These are phyloP conservation scores for Bombus confusus DNA, from an alignment of 1,140 invertebrate species.

Conservation along the genomic window DNA sequence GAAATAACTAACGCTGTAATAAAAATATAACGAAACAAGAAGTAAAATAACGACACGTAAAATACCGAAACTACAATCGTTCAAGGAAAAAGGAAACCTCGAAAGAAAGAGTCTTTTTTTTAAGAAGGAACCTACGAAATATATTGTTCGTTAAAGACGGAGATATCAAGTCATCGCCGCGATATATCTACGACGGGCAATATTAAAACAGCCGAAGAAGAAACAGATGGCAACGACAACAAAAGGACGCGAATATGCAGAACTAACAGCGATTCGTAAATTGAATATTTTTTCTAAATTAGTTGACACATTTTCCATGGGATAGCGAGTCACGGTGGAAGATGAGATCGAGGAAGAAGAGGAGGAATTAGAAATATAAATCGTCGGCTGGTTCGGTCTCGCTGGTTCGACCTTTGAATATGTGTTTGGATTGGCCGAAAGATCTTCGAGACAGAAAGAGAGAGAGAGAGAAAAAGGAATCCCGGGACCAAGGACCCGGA, in stretches of 20 bases:
- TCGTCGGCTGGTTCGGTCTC: constrained; percentile 57
- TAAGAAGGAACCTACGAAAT: too few relatives aligned
- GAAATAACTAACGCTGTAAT: too few relatives aligned
- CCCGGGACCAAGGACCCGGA: constrained; percentile 61
- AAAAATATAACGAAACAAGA: too few relatives aligned
- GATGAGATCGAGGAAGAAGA: constrained; percentile 57
- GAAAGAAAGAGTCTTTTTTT: too few relatives aligned
- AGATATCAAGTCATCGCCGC: too few relatives aligned
- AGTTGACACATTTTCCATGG: constrained; percentile 10
- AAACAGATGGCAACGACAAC: neutral
- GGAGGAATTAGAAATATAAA: constrained; percentile 64
- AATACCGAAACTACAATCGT: too few relatives aligned
- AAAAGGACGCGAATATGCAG: neutral
- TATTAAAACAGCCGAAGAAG: neutral
- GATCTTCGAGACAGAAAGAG: constrained; percentile 39
- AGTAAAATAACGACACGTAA: too few relatives aligned
- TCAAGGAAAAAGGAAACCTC: too few relatives aligned
- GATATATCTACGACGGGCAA: too few relatives aligned
- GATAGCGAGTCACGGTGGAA: constrained; percentile 10
- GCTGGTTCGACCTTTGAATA: constrained; percentile 62
- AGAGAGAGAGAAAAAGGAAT: constrained; percentile 61
- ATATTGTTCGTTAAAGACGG: too few relatives aligned
- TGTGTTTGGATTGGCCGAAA: constrained; percentile 57
- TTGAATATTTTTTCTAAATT: constrained; percentile 5
- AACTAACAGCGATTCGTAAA: neutral